Base-by-base conservation (phyloP, 2,797 vertebrate genomes). In the Melanotaenia nigrans region DNA sequence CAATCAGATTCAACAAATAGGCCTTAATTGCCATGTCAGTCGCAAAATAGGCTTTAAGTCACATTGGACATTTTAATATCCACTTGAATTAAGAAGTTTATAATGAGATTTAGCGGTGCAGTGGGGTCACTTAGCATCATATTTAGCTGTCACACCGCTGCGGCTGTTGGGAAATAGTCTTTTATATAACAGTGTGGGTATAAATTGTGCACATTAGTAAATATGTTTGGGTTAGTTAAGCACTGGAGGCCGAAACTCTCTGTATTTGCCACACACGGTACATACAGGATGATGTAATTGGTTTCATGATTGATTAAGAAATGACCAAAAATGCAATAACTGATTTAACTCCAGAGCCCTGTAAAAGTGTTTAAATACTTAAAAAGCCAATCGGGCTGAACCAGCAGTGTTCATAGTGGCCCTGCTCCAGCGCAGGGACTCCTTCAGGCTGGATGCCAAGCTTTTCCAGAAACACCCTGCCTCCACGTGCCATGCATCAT, bases 11-110 rank as follows among this genome's bases (percentile, higher is more conserved):
- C 70, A 89, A 75, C 84, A 87, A 89, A 90, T 75, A 69, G 65
- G 75, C 61, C 60, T 59, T 91, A 86, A 92, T 87, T 88, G 76
- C 77, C 71, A 79, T 81, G 86, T 82, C 90, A 83, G 45, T 86
- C 62, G 78, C 54, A 84, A 86, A 78, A 83, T 20, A 30, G 55
- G 75, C 71, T 89, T 81, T 56, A 69, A 77, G 78, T 85, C 78
- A 71, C 69, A 84, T 75, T 42, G 55, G 85, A 86, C 65, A 2
- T 83, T 85, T 90, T 87, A 82, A 89, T 85, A 81, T 86, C 76
- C 72, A 79, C 73, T 64, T 0, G 33, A 80, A 73, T 84, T 75
- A 82, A 73, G 68, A 85, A 13, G 61, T 77, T 86, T 77, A 42
- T 78, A 73, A 87, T 85, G 71, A 69, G 71, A 84, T 85, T 81